These are phyloP conservation scores for Probaryconus sp. DNA, from an alignment of 1,140 invertebrate genomes.

Conservation along the genomic window DNA sequence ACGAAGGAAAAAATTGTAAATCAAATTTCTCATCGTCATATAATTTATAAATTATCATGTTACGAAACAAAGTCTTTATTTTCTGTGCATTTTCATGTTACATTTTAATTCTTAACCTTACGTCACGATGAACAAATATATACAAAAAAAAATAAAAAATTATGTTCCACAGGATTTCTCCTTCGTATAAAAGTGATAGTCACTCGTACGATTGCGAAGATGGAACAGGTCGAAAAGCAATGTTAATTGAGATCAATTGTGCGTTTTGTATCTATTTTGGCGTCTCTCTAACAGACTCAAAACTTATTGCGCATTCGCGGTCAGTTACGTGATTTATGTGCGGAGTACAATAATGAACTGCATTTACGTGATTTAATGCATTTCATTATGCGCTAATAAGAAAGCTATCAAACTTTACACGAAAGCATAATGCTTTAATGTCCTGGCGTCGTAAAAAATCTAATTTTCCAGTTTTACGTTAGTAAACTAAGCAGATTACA, in stretches of 20 bases:
- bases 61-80: conserved; percentile 7
- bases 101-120: conserved; percentile 28
- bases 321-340: conserved; percentile 59
- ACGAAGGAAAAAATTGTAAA: conserved; percentile 3
- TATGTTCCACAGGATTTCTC: conserved; percentile 25
- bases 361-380: conserved; percentile 54
- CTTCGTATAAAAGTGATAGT: conserved; percentile 44
- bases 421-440: conserved; percentile 20
- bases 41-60: conserved; percentile 22
- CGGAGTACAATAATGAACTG: conserved; percentile 36
- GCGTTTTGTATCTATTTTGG: conserved; percentile 54
- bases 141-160: no score
- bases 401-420: conserved; percentile 43
- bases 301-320: conserved; percentile 59
- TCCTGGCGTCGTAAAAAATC: conserved; percentile 17
- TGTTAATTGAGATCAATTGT: conserved; percentile 59
- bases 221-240: conserved; percentile 55
- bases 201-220: conserved; percentile 20
- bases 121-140: no score
- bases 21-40: not conserved
- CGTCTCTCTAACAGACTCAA: conserved; percentile 32
- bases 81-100: conserved; percentile 8
- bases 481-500: conserved; percentile 22
- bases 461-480: conserved; percentile 21
- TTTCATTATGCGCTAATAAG: conserved; percentile 53